These are phyloP conservation scores for Drosophila baimaii DNA, from an alignment of 1,140 invertebrate species.

Conservation along the genomic window DNA sequence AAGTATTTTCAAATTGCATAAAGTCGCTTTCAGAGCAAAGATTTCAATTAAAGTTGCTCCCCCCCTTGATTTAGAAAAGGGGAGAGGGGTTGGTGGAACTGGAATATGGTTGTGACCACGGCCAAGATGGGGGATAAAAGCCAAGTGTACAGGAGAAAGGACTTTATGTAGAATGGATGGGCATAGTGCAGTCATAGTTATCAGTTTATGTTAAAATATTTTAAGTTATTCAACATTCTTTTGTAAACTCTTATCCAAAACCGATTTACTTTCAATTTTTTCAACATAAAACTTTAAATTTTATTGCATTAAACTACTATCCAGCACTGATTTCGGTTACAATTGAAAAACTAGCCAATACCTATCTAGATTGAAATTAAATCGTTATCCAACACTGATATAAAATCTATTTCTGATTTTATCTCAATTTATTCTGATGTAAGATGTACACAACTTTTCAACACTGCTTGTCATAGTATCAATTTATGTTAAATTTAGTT, in stretches of 20 bases:
- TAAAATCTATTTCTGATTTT: not conserved
- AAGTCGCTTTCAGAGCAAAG: slow-evolving; percentile 70
- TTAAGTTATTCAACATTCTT: not conserved
- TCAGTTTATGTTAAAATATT: not conserved
- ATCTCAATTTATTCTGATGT: not conserved
- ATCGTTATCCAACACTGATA: no score
- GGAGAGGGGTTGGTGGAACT: not conserved
- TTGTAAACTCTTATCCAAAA: not conserved
- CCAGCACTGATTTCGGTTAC: not conserved
- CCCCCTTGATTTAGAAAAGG: not conserved
- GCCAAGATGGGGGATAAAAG: not conserved
- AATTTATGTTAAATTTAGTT: no score
- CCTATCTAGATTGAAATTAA: not conserved
- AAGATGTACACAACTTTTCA: no score
- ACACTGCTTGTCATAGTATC: no score
- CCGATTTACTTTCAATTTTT: not conserved
- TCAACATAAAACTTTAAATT: not conserved
- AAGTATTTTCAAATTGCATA: slow-evolving; percentile 76
- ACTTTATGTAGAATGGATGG: not conserved
- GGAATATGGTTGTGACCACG: slow-evolving; percentile 7
- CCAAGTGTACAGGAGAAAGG: not conserved
- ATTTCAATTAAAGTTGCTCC: slow-evolving; percentile 76
- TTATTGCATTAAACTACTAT: no score
- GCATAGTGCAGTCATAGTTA: not conserved
- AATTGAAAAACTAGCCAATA: not conserved